Evolutionary conservation across 1,140 invertebrate genomes (phyloP).

Genomic region (Nebria ingens): DNA sequence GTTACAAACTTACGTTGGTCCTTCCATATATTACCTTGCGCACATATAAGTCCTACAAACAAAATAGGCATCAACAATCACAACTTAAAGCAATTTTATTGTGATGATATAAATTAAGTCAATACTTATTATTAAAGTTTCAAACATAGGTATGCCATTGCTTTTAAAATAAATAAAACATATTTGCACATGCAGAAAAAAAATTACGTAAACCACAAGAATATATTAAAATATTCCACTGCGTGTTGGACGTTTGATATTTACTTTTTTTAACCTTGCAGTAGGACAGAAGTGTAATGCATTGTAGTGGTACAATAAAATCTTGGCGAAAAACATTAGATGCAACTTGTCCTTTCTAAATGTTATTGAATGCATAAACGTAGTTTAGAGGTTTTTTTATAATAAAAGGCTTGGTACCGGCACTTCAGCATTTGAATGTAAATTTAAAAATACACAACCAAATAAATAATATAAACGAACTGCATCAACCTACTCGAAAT

Average conservation of each 20-base stretch:
- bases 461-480: no score
- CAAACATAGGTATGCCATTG: not conserved
- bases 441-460: not conserved
- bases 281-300: not conserved
- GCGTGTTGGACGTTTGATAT: not conserved
- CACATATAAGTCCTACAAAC: conserved; percentile 63
- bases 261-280: not conserved
- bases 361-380: not conserved
- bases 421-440: not conserved
- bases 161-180: no score
- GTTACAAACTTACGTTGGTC: conserved; percentile 68
- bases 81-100: no score
- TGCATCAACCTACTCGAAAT: not conserved
- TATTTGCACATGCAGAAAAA: not conserved
- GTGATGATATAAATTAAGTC: no score
- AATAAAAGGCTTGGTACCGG: not conserved
- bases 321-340: no score
- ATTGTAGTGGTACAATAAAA: not conserved
- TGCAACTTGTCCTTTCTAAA: no score
- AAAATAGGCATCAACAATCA: no score
- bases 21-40: conserved; percentile 71
- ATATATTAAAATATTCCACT: not conserved
- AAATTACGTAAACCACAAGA: not conserved
- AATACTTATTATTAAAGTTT: not conserved
- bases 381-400: not conserved